phyloP scores from a whole-genome alignment of 2,888 invertebrate genomes.

The Oscheius sp. region DNA sequence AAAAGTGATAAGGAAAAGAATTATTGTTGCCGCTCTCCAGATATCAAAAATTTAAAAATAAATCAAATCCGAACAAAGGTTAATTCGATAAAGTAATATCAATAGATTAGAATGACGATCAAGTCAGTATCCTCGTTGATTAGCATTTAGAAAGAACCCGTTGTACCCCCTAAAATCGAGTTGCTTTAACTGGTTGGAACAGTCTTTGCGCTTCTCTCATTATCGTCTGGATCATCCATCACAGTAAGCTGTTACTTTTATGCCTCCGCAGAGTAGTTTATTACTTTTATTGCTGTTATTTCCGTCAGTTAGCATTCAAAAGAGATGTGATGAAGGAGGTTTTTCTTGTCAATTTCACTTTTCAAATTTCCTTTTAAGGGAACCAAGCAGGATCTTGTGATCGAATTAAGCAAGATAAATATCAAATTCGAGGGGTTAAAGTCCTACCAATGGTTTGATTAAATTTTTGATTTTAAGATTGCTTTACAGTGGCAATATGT shows the following conservation, averaged over 20 bases:
- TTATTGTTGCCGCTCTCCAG: too few relatives aligned
- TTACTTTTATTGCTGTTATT: not conserved
- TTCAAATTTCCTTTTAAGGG: not conserved
- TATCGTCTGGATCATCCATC: not conserved
- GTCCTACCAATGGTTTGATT: conserved; percentile 14
- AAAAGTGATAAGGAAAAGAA: too few relatives aligned
- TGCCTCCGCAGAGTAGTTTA: conserved; percentile 13
- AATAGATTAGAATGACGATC: too few relatives aligned
- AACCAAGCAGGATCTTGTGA: conserved; percentile 1
- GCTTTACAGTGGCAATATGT: conserved; percentile 5
- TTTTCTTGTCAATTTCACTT: not conserved
- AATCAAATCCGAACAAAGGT: too few relatives aligned
- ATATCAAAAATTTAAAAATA: too few relatives aligned
- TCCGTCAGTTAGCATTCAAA: not conserved
- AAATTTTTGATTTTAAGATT: not conserved
- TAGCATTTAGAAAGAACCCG: too few relatives aligned
- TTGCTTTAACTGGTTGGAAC: not conserved
- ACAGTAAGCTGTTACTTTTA: not conserved
- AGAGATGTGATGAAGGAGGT: not conserved
- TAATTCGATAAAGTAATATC: too few relatives aligned
- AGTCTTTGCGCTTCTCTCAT: not conserved
- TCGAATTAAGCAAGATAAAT: conserved; percentile 1
- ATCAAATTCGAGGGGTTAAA: conserved; percentile 23
- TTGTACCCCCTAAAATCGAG: not conserved
- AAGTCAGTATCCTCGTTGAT: too few relatives aligned